phyloP scores from a whole-genome alignment of 2,113 vertebrate species.

The Aplodontia rufa region DNA sequence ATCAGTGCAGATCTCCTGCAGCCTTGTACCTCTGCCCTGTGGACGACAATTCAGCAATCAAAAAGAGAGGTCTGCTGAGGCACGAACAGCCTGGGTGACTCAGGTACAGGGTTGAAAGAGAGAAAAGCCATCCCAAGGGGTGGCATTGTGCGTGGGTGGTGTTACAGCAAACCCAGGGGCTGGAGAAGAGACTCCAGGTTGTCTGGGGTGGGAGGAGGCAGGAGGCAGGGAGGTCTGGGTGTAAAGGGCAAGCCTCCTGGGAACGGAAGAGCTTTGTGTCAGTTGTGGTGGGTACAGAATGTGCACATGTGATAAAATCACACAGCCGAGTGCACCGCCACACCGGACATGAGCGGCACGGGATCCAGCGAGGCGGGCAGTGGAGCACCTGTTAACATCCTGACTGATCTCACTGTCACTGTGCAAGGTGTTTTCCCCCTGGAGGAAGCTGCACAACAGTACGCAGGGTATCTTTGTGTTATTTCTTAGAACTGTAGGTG shows the following conservation, averaged over 20 bases:
- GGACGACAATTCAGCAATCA: background rate
- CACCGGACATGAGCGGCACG: no score
- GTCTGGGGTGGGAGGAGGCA: background rate
- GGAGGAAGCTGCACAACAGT: background rate
- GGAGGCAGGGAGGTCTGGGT: no score
- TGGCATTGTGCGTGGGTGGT: background rate
- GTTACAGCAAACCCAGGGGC: background rate
- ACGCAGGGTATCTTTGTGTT: background rate
- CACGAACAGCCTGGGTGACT: no score
- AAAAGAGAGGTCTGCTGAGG: background rate
- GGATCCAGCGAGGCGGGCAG: background rate
- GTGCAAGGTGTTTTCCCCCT: background rate
- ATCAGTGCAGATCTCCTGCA: no score
- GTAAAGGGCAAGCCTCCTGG: background rate
- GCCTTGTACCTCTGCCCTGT: background rate
- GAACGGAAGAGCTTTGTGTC: background rate
- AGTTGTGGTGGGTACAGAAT: background rate
- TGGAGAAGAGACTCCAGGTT: background rate
- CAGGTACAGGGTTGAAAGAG: background rate
- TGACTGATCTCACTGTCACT: background rate
- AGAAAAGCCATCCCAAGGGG: background rate
- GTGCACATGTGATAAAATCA: background rate
- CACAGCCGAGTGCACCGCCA: background rate
- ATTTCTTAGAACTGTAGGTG: background rate
- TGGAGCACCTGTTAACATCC: background rate